Percentiles rank a stretch among this genome's conserved stretches.
These are phyloP conservation scores for Idaea dimidiata DNA, from an alignment of 2,888 invertebrate species.

Conservation along the genomic window DNA sequence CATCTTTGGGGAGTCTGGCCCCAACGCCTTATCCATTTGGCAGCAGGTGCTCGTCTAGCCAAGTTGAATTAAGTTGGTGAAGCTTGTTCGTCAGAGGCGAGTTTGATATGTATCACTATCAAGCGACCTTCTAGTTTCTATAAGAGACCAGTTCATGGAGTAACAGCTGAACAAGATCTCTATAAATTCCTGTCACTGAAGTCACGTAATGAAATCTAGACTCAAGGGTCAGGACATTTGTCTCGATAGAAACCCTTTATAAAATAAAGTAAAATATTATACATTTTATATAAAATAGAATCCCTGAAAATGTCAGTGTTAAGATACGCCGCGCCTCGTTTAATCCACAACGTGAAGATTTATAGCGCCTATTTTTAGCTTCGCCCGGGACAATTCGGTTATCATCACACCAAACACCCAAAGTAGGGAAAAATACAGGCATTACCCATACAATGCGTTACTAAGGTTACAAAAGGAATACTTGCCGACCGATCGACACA, in stretches of 20 bases:
- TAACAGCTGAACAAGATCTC: background rate
- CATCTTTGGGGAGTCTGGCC: no score
- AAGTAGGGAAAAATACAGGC: slow-evolving; percentile 28
- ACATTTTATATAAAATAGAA: background rate
- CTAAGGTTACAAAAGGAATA: slow-evolving; percentile 5
- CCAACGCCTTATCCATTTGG: no score
- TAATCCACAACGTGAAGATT: slow-evolving; percentile 29
- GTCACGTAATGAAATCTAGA: slow-evolving; percentile 16
- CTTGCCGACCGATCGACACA: background rate
- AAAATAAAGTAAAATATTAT: background rate
- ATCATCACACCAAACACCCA: slow-evolving; percentile 29
- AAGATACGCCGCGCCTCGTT: slow-evolving; percentile 30
- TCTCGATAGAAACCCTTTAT: slow-evolving; percentile 18
- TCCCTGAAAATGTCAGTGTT: slow-evolving; percentile 16
- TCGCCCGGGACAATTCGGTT: slow-evolving; percentile 26
- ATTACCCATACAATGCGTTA: slow-evolving; percentile 29
- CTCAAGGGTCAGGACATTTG: slow-evolving; percentile 21
- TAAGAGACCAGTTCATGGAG: no score
- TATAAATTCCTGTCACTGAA: slow-evolving; percentile 10
- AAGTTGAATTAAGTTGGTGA: no score
- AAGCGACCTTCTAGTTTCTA: no score
- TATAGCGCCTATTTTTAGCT: slow-evolving; percentile 27
- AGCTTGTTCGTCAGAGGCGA: no score
- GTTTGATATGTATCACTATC: no score
- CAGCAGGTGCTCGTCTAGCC: no score